Percentiles rank a stretch among this genome's conserved stretches.
phyloP scores from a whole-genome alignment of 2,888 invertebrate species.

The Rhorus exstirpatorius region DNA sequence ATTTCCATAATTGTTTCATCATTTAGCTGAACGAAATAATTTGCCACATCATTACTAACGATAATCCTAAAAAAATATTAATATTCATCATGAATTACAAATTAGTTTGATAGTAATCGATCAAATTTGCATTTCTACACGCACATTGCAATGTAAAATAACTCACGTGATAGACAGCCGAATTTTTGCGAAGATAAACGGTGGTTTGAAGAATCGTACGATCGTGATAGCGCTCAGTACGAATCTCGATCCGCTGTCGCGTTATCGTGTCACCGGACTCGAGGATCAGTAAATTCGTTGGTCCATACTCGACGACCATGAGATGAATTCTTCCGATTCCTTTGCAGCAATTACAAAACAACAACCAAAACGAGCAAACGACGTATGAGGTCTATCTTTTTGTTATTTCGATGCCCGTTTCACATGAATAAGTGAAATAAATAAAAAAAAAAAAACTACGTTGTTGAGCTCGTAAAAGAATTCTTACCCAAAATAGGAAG shows the following conservation, averaged over 20 bases:
- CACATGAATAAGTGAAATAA: not conserved
- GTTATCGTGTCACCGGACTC: slow-evolving; percentile 75
- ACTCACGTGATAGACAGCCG: slow-evolving; percentile 79
- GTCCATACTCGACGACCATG: slow-evolving; percentile 74
- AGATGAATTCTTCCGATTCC: slow-evolving; percentile 73
- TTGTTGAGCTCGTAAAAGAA: not conserved
- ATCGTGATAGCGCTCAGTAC: slow-evolving; percentile 72
- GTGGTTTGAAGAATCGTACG: slow-evolving; percentile 73
- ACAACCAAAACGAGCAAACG: not conserved
- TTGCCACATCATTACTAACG: no score
- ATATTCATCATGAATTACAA: no score
- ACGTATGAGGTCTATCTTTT: not conserved
- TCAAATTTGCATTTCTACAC: no score
- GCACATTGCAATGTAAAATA: no score
- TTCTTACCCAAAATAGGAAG: slow-evolving; percentile 75
- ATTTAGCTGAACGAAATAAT: no score
- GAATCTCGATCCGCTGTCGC: slow-evolving; percentile 76
- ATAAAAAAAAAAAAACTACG: not conserved
- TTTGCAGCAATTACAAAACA: slow-evolving; percentile 35
- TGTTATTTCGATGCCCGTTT: not conserved
- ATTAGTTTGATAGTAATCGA: no score
- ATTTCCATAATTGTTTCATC: no score
- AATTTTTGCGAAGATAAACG: slow-evolving; percentile 73
- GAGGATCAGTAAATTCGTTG: slow-evolving; percentile 73
- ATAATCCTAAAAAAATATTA: no score